phyloP scores from a whole-genome alignment of 2,888 invertebrate genomes.

The Eilema sororculum region DNA sequence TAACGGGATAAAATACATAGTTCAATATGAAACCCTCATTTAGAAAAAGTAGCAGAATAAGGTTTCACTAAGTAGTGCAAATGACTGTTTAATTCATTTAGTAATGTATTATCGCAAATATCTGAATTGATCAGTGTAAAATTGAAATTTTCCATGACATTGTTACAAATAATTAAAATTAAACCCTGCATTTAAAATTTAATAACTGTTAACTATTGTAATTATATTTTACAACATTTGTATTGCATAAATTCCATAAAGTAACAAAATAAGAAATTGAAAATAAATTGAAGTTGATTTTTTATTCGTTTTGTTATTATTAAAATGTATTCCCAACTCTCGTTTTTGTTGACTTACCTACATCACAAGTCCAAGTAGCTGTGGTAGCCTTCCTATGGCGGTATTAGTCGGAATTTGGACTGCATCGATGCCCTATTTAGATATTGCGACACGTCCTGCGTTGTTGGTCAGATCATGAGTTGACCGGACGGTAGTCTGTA shows the following conservation, averaged over 20 bases:
- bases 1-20: conserved; percentile 74
- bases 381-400: not conserved
- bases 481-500: not conserved
- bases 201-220: conserved; percentile 83
- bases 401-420: not conserved
- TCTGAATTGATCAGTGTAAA: conserved; percentile 59
- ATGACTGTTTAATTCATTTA: conserved; percentile 56
- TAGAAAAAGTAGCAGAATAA: conserved; percentile 70
- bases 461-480: not conserved
- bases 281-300: conserved; percentile 86
- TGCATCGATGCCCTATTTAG: not conserved
- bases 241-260: conserved; percentile 84
- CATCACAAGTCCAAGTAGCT: not conserved
- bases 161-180: conserved; percentile 69
- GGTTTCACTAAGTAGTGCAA: conserved; percentile 60
- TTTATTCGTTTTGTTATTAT: conserved; percentile 61
- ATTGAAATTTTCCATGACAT: conserved; percentile 81
- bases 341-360: not conserved
- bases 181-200: conserved; percentile 84
- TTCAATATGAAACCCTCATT: conserved; percentile 63
- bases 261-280: conserved; percentile 80
- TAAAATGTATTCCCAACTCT: conserved; percentile 12
- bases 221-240: conserved; percentile 84
- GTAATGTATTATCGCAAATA: conserved; percentile 52
- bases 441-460: not conserved